Base-by-base conservation (phyloP, 2,888 invertebrate species). In the Tyria jacobaeae region DNA sequence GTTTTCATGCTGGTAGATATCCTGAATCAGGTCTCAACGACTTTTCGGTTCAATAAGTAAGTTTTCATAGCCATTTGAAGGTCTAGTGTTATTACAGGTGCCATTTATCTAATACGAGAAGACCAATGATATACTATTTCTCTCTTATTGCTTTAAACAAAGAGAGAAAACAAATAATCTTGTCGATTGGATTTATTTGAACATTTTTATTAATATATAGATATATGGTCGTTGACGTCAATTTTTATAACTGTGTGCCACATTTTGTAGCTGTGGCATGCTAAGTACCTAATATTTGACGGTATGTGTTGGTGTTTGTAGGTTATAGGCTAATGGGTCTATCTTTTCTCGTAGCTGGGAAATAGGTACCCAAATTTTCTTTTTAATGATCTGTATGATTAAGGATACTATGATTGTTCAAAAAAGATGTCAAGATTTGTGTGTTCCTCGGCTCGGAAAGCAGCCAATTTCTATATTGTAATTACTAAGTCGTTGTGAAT, bases 401-500 rank as follows among this genome's bases (percentile, higher is more conserved):
- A 44, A 44, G 41, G 17, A 41, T 17, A 21, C 17, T 9, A 17
- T 41, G 41, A 17, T 44, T 44, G 21, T 53, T 39, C 25, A 15
- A 12, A 39, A 53, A 53, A 1, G 10, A 53, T 53, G 2, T 37
- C 25, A n/a, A 53, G 15, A 12, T 25, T 14, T 53, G 25, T 31
- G 25, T 49, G 25, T 49, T 47, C 9, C 35, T 35, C 35, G 51
- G 51, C 35, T 35, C 24, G 7, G 35, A 35, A 51, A 17, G 9
- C 15, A 53, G 39, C 39, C 39, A n/a, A n/a, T n/a, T n/a, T 2
- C 24, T 4, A 53, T 37, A 15, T 82, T 83, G 87, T 87, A 85
- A 86, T 86, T 83, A 78, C 73, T 84, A 83, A 86, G 86, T 90
- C 87, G 90, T 89, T 25, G 25, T 53, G 25, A 39, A 80, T 79